Evolutionary conservation across 2,113 vertebrate genomes (phyloP), one percentile per base, ranked within the genome.

Genomic region (Clupea harengus): DNA sequence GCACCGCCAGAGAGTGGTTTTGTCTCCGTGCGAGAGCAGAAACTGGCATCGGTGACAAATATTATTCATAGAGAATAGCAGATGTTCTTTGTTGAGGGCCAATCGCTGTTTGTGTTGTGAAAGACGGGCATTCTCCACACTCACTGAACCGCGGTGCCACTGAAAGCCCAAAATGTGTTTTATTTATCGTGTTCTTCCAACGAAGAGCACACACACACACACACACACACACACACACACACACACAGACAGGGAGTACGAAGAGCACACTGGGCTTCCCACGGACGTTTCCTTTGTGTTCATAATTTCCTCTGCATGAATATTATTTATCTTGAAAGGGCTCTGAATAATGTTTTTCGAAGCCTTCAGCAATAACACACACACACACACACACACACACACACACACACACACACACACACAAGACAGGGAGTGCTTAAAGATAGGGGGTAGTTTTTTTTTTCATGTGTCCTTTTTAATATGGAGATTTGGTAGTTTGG

Each of bases 281-380:
- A 5, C 20, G 6, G 54, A 20, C 54, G 18, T 60, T 60, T 60
- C 54, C 54, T 60, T 60, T 60, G 54, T 60, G 54, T 60, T 60
- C 54, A 60, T 60, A 60, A 60, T 60, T 60, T 60, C 54, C 54
- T 60, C 54, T 60, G 54, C 54, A 60, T 60, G 54, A 60, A 60
- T 60, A 60, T 60, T 60, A 60, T 60, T 60, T 60, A 60, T 60
- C 54, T 60, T 60, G 54, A 60, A 60, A 60, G 54, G 6, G 54
- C 18, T 60, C 20, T 60, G 54, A 60, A 60, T 60, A 18, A 60
- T 60, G 54, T 22, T 60, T 39, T 22, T 60, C 54, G 22, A 22
- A 60, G 54, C 6, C 54, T 52, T 52, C 50, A 52, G 57, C 57
- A 64, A 6, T n/a, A 18, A 64, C 22, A 64, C 22, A 64, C 11